Base-by-base conservation (phyloP, 2,113 vertebrate genomes). In the Corythornis cristatus region DNA sequence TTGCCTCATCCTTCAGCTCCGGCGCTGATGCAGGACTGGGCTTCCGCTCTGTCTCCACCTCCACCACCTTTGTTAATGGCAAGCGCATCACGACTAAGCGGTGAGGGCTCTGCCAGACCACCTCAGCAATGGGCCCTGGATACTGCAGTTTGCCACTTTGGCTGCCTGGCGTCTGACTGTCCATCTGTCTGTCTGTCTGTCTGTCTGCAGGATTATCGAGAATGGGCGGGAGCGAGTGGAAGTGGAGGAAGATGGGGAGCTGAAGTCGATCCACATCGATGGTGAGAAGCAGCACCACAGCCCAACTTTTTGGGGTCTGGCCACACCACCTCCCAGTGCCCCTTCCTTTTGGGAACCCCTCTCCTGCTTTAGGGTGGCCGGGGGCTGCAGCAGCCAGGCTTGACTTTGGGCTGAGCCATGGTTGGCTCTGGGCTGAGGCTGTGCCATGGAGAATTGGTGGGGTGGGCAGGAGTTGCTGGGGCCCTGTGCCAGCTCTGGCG, bases 1-100 rank as follows among this genome's bases (percentile, higher is more conserved):
- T 97, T 1, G 25, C 95, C 6, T 89, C 97, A 0, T 91, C 94
- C 50, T 96, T 97, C 58, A 88, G 96, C 90, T 97, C 97, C 0
- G 96, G 97, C 0, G 93, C 97, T 1, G 97, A 97, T 0, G 93
- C 95, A 37, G 97, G 98, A 48, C 37, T 95, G 3, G 97, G 96
- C 17, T 98, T 99, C 96, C 98, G 97, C 96, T 99, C 99, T 2
- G 97, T 99, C 87, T 99, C 98, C 81, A 99, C 98, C 62, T 98
- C 98, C 73, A 99, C 99, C 65, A 98, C 98, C 48, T 96, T 99
- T 5, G 86, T 99, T 94, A 99, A 99, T 0, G 99, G 99, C 54
- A 98, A 97, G 95, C 97, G 97, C 57, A 97, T 98, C 84, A 98
- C 98, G 54, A 99, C 98, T 43, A 99, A 98, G 90, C 98, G 98